Base-by-base conservation (phyloP, 2,113 vertebrate species). In the Ochotona curzoniae region DNA sequence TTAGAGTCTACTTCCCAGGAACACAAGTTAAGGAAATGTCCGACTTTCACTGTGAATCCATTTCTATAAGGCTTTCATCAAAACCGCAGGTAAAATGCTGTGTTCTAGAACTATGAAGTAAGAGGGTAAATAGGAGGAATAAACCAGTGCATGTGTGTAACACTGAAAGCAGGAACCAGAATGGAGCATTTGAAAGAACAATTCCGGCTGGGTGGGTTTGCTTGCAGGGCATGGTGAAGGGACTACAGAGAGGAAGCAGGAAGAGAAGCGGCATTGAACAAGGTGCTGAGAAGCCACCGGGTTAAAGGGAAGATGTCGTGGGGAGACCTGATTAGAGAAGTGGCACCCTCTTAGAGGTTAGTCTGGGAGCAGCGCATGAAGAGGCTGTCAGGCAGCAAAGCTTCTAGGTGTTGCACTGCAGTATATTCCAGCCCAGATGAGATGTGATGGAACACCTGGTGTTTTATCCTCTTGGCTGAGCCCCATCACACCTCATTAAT, bases 401-500 rank as follows among this genome's bases (percentile, higher is more conserved):
- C 80, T 67, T 38, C 61, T 66, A 82, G 76, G n/a, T 70, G 12
- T 73, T 90, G 63, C 57, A 57, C 74, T 7, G 0, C 15, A 28
- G 51, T n/a, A 4, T 14, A 51, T 7, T 96, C 47, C 47, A 51
- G 11, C 78, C 78, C 32, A 47, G 69, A n/a, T 89, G 75, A n/a
- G 64, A 85, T 76, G 0, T 54, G 69, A 96, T 82, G 20, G 92
- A 75, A 87, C 90, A 96, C 61, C 90, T 93, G 80, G 79, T 64
- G 51, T 35, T 95, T 95, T 92, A 28, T 54, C 66, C 49, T 93
- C 49, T 79, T 7, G 3, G 32, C 17, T 94, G 66, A 97, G 67
- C 93, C 87, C 61, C 71, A 92, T 67, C 91, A n/a, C 57, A 96
- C 47, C 75, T 96, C 26, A 14, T 96, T 96, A 96, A 96, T 86